Conservation (phyloP, 2,888 invertebrate genomes). For the Resseliella maxima region DNA sequence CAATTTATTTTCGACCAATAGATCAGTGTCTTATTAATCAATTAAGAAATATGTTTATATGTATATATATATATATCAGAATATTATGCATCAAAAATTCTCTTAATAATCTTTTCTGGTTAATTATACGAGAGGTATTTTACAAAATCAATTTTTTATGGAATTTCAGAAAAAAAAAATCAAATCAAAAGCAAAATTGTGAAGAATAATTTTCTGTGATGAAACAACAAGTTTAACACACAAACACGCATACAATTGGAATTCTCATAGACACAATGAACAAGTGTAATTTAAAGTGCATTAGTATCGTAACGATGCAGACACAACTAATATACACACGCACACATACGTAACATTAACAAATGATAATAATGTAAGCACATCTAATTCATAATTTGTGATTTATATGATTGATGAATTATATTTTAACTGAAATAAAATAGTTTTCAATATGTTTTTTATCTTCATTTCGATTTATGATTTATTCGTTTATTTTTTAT, state of each 20-base stretch:
- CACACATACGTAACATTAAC: neutral
- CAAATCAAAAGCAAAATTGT: too few species aligned
- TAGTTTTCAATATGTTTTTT: neutral
- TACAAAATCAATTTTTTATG: too few species aligned
- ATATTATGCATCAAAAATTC: too few species aligned
- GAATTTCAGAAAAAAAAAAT: too few species aligned
- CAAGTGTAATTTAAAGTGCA: conserved; percentile 48
- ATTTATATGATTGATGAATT: neutral
- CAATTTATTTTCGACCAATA: too few species aligned
- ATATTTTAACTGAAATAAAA: neutral
- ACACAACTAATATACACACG: neutral
- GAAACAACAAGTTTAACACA: neutral
- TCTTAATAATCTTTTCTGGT: too few species aligned
- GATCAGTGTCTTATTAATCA: too few species aligned
- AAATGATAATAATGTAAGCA: neutral
- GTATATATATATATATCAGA: too few species aligned
- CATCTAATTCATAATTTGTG: neutral
- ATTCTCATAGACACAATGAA: neutral
- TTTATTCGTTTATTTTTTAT: neutral
- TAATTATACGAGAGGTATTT: too few species aligned
- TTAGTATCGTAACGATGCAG: conserved; percentile 14
- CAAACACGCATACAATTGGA: neutral
- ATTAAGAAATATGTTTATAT: too few species aligned
- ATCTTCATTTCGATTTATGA: neutral
- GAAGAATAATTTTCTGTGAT: too few species aligned